Base-by-base conservation (phyloP, 1,140 invertebrate genomes). In the Oncopodura yosiiana region DNA sequence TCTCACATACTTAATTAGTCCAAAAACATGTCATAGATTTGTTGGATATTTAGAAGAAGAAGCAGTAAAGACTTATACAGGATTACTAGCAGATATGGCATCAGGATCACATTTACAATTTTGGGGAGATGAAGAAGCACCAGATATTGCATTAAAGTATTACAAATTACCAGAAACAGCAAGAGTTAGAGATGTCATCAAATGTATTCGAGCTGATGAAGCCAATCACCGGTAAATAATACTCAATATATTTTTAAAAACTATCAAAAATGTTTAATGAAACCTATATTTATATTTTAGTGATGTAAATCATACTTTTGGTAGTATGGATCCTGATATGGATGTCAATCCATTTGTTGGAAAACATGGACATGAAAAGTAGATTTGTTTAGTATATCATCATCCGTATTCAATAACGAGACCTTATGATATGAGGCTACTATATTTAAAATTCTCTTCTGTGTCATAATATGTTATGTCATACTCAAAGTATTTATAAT, bases 21-120 rank as follows among this genome's bases (percentile, higher is more conserved):
- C 71, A 2, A 64, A 63, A 43, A 71, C 69, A 26, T 73, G 71
- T 48, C 71, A 73, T 55, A 58, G 71, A 32, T 70, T 74, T 65
- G 72, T 74, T 18, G 72, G 72, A 0, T 74, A 73, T 53, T 53
- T 74, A 34, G 72, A 74, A 55, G 72, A 74, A 59, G 71, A 74
- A 58, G 72, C 72, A 8, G 71, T 74, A 1, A 67, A 67, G 36
- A 73, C 71, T 8, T 74, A 74, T 63, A 68, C 69, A 2, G 69
- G 67, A 46, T 69, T 70, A 58, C 36, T 72, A 24, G 53, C 72
- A 59, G 71, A 67, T 26, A 63, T 68, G 36, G 61, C 53, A 14
- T 38, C 37, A 14, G 9, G 32, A 1, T 58, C 58, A 46, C 21
- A 41, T 0, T 41, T 67, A 21, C 26, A 63, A 16, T 60, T 66